Conservation (phyloP, 2,113 vertebrate species). For the Excalfactoria chinensis region DNA sequence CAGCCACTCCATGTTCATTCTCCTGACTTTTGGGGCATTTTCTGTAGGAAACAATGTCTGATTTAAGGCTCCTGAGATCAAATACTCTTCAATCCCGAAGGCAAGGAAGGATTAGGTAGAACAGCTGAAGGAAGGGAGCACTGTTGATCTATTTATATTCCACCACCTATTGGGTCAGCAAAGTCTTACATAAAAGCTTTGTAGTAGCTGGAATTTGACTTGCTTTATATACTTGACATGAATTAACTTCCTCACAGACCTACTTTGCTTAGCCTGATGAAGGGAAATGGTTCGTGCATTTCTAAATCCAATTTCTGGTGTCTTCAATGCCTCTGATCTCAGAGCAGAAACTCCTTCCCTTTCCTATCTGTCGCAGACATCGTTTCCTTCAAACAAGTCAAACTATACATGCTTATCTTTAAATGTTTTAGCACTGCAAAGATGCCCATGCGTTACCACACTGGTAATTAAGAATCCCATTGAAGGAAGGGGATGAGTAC, state of each 20-base stretch:
- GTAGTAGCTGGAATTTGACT: constrained; percentile 53
- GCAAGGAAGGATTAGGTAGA: constrained; percentile 71
- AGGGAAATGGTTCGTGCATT: not conserved
- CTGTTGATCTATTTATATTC: constrained; percentile 75
- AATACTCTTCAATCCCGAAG: constrained; percentile 61
- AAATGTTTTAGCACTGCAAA: constrained; percentile 37
- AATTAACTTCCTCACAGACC: constrained; percentile 42
- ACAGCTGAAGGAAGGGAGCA: constrained; percentile 49
- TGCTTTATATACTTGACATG: constrained; percentile 36
- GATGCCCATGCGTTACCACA: not conserved
- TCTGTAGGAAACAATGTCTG: not conserved
- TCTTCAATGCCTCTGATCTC: constrained; percentile 17
- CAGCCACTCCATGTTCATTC: not conserved
- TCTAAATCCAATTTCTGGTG: constrained; percentile 13
- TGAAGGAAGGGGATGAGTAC: constrained; percentile 3
- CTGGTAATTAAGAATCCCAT: constrained; percentile 21
- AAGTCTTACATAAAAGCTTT: constrained; percentile 75
- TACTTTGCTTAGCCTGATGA: constrained; percentile 9
- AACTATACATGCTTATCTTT: not conserved
- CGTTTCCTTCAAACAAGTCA: not conserved
- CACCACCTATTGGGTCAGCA: constrained; percentile 68
- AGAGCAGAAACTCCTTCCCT: not conserved
- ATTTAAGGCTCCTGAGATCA: constrained; percentile 72
- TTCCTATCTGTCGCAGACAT: constrained; percentile 4
- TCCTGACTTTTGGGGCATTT: not conserved